Conservation (phyloP, 2,797 vertebrate genomes). For the Ctenopoma multispine region DNA sequence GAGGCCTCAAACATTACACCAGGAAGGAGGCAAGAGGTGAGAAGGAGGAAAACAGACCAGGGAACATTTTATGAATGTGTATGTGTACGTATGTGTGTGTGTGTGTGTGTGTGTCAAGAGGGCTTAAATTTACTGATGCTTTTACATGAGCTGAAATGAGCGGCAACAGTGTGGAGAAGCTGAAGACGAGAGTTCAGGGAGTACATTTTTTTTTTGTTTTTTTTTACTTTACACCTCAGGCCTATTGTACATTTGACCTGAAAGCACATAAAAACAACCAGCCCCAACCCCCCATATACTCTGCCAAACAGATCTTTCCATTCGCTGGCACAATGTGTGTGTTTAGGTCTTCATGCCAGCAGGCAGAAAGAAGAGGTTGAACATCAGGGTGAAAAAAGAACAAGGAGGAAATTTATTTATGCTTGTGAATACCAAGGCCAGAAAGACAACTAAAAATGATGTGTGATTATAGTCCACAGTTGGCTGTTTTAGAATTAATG, state of each 20-base stretch:
- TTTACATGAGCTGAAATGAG: not conserved
- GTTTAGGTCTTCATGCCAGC: constrained; percentile 24
- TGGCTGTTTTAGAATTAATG: not conserved
- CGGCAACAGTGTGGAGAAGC: not conserved
- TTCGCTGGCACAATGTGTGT: constrained; percentile 33
- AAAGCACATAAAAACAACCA: constrained; percentile 59
- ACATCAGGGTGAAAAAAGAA: constrained; percentile 25
- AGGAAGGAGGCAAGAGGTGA: constrained; percentile 73
- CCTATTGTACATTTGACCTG: constrained; percentile 62
- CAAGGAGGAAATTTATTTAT: not conserved
- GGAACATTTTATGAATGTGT: constrained; percentile 30
- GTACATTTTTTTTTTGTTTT: constrained; percentile 54
- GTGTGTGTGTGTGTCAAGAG: not conserved
- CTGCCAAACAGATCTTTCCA: constrained; percentile 55
- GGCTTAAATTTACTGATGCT: not conserved
- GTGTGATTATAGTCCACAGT: too few relatives aligned
- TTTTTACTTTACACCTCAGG: constrained; percentile 63
- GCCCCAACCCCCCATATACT: constrained; percentile 16
- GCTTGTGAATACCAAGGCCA: not conserved
- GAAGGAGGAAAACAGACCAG: constrained; percentile 53
- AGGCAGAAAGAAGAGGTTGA: constrained; percentile 14
- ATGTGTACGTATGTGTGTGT: too few relatives aligned
- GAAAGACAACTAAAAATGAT: not conserved
- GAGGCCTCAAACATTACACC: constrained; percentile 68
- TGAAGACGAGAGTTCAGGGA: constrained; percentile 16